phyloP scores from a whole-genome alignment of 2,888 invertebrate genomes.

The Lacanobia oleracea region DNA sequence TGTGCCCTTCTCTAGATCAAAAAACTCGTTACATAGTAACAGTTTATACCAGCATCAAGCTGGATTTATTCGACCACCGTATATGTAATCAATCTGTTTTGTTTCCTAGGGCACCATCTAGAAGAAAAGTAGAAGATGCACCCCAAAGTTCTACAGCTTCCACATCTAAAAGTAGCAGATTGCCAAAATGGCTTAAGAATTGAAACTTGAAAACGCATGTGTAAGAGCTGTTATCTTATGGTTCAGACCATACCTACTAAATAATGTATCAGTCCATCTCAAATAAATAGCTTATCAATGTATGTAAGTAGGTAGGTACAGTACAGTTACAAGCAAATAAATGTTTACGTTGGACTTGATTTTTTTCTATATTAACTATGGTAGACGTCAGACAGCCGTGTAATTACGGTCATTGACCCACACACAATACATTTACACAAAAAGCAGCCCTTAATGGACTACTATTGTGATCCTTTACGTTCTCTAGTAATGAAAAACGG shows the following conservation, averaged over 20 bases:
- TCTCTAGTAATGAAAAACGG: too few species aligned
- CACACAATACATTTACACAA: too few species aligned
- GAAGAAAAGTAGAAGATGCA: conserved; percentile 77
- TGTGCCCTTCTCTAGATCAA: too few species aligned
- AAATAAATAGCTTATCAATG: not conserved
- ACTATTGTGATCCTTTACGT: too few species aligned
- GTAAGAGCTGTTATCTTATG: not conserved
- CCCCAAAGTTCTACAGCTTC: conserved; percentile 69
- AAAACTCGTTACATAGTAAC: not conserved
- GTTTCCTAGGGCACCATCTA: conserved; percentile 80
- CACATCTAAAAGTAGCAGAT: conserved; percentile 81
- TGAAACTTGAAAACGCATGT: conserved; percentile 44
- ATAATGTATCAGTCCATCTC: conserved; percentile 17
- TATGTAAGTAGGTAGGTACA: not conserved
- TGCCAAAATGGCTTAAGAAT: conserved; percentile 89
- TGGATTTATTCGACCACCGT: not conserved
- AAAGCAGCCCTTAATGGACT: too few species aligned
- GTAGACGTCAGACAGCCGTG: too few species aligned
- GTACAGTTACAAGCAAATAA: not conserved
- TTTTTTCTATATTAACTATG: not conserved
- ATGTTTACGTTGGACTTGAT: not conserved
- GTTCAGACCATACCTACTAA: conserved; percentile 12
- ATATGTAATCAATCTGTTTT: conserved; percentile 24
- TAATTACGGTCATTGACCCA: too few species aligned
- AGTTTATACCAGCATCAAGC: not conserved